A percentile compares a stretch with the other conserved stretches of the same genome.
Conservation (phyloP, 2,888 invertebrate species). For the Lapara coniferarum region DNA sequence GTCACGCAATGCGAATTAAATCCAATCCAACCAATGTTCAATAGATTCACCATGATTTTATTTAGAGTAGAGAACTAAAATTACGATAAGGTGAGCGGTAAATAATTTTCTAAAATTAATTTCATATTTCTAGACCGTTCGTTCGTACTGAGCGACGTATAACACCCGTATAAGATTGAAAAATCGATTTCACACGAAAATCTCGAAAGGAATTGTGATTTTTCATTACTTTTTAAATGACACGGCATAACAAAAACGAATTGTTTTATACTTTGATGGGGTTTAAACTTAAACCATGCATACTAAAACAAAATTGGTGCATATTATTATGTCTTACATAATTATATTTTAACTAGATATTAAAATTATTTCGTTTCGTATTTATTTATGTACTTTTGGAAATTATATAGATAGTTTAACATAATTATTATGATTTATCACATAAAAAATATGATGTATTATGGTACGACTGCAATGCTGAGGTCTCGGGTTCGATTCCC, state of each 20-base stretch:
- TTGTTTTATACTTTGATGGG: not conserved
- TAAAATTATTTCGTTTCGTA: too few relatives aligned
- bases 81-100: not conserved
- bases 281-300: not conserved
- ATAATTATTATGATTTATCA: too few relatives aligned
- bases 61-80: not conserved
- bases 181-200: conserved; percentile 19
- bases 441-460: too few relatives aligned
- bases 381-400: too few relatives aligned
- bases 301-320: not conserved
- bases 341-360: too few relatives aligned
- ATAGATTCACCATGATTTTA: not conserved
- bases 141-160: conserved; percentile 14
- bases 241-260: not conserved
- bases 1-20: not conserved
- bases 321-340: too few relatives aligned
- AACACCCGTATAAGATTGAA: conserved; percentile 12
- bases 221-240: not conserved
- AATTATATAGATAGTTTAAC: too few relatives aligned
- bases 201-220: not conserved
- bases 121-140: conserved; percentile 12
- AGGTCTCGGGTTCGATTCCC: too few relatives aligned
- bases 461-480: too few relatives aligned
- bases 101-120: not conserved
- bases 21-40: not conserved